Evolutionary conservation across 2,113 vertebrate genomes (phyloP), one percentile per base, ranked within the genome.

Genomic region (Lates calcarifer): DNA sequence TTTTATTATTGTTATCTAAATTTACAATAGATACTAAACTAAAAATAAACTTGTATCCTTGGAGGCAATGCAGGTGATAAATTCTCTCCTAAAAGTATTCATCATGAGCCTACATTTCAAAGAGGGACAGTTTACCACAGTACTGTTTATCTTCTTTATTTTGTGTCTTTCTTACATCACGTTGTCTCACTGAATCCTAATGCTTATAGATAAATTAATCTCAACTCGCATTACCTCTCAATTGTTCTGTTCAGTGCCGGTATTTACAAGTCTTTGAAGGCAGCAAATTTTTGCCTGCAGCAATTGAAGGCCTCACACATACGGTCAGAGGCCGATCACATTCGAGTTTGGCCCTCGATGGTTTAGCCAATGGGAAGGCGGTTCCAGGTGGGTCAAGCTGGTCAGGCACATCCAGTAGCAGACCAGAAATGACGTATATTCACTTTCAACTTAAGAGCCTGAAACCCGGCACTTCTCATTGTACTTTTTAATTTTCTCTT

Each of bases 291-390:
- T 67, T 1, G 15, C 71, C 77, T 73, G 1, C 12, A 72, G 82
- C 22, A 28, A 33, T 0, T 56, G 55, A 83, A 86, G 6, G 41
- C 79, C 51, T 55, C 74, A 64, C 68, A 29, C 28, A 6, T 62
- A 57, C 63, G 7, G 26, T 18, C n/a, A 37, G 33, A 28, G 57
- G 6, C 61, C 13, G 24, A n/a, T n/a, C 81, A 24, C 51, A 1
- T 35, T 51, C 35, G 22, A 13, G 24, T 41, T 41, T 41, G 71
- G 67, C n/a, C n/a, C n/a, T n/a, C n/a, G n/a, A n/a, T n/a, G n/a
- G 24, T 41, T 41, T 41, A 67, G 67, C 90, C 87, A 90, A 91
- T 93, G 26, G 39, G 43, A 45, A 45, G 53, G 60, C 11, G 13
- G 66, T 62, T 79, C 57, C 62, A 45, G 22, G 8, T 37, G 3